phyloP scores from a whole-genome alignment of 2,888 invertebrate species.

The Brachynemurus nebulosus region DNA sequence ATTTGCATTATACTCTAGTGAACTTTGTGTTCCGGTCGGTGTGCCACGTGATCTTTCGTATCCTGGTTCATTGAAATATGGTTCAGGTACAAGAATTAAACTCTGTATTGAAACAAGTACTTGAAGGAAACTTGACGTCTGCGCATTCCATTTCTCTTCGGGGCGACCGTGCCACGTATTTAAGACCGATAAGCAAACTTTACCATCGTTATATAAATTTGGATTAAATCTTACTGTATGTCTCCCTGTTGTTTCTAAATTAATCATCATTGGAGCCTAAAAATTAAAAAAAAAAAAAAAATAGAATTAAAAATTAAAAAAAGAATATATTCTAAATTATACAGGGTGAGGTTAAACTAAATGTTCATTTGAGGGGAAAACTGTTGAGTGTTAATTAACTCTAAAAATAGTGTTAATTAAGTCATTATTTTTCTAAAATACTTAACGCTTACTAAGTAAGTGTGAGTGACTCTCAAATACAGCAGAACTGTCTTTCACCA shows the following conservation, averaged over 20 bases:
- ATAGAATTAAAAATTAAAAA: no score
- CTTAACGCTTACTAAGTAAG: no score
- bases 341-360: no score
- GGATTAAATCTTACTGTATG: conserved; percentile 86
- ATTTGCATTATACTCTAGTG: conserved; percentile 88
- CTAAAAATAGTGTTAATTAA: no score
- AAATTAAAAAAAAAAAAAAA: conserved; percentile 49
- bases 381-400: no score
- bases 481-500: no score
- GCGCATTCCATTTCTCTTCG: conserved; percentile 95
- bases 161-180: conserved; percentile 96
- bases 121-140: conserved; percentile 87
- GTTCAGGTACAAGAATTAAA: conserved; percentile 81
- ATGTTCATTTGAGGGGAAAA: no score
- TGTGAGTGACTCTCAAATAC: no score
- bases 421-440: no score
- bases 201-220: conserved; percentile 89
- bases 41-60: conserved; percentile 85
- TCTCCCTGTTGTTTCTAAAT: conserved; percentile 79
- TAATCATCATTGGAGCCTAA: conserved; percentile 77
- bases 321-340: no score
- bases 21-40: conserved; percentile 75
- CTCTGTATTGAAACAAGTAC: conserved; percentile 89
- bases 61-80: conserved; percentile 91
- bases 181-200: conserved; percentile 85